Percentiles rank a stretch among this genome's conserved stretches.
Conservation (phyloP, 2,888 invertebrate species). For the Drosophila quasianomalipes region DNA sequence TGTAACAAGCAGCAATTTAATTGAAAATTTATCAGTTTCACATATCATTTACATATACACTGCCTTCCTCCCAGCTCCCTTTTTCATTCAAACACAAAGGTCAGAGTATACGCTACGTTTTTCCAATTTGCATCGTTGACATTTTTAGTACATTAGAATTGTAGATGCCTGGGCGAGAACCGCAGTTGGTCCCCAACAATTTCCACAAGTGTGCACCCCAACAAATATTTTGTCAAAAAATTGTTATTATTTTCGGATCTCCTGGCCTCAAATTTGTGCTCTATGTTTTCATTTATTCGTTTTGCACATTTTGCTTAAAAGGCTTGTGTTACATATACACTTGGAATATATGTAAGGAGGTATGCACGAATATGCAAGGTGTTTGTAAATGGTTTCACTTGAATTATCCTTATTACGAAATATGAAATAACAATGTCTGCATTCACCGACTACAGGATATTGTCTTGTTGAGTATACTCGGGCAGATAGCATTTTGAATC, state of each 20-base stretch:
- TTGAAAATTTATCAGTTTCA: slow-evolving; percentile 78
- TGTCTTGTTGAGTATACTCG: not conserved
- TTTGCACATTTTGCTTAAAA: not conserved
- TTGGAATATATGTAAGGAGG: too few relatives aligned
- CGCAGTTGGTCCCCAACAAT: slow-evolving; percentile 18
- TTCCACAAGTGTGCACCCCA: slow-evolving; percentile 28
- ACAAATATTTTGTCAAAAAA: slow-evolving; percentile 32
- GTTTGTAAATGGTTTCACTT: not conserved
- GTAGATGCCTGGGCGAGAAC: not conserved
- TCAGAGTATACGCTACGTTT: slow-evolving; percentile 6
- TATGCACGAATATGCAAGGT: not conserved
- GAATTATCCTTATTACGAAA: not conserved
- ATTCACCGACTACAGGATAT: not conserved
- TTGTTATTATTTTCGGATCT: slow-evolving; percentile 37
- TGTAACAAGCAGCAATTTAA: slow-evolving; percentile 65
- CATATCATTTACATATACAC: slow-evolving; percentile 72
- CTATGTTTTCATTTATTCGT: not conserved
- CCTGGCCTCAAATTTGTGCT: not conserved
- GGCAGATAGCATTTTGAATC: too few relatives aligned
- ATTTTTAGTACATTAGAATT: slow-evolving; percentile 33
- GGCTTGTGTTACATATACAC: not conserved
- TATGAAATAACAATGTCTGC: not conserved
- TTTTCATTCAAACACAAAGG: not conserved
- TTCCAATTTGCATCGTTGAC: slow-evolving; percentile 63
- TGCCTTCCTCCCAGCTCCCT: not conserved